These are phyloP conservation scores for Amblyjoppa fuscipennis DNA, from an alignment of 2,888 invertebrate genomes.

Conservation along the genomic window DNA sequence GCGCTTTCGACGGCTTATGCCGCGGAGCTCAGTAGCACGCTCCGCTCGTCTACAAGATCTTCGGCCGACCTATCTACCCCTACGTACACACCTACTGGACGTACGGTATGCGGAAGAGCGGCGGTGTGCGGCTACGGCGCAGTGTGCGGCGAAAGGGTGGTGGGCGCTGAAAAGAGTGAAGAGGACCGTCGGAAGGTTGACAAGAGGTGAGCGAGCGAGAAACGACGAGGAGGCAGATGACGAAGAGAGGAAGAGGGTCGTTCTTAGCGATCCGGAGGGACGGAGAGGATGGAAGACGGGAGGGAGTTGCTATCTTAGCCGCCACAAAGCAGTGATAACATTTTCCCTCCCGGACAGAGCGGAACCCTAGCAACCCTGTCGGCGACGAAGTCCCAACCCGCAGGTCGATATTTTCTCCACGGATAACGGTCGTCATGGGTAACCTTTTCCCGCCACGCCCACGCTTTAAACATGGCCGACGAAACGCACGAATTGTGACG, in stretches of 20 bases:
- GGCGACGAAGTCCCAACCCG: conserved; percentile 68
- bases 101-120: background rate
- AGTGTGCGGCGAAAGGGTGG: background rate
- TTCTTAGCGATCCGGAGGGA: conserved; percentile 5
- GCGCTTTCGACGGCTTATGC: conserved; percentile 35
- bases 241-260: background rate
- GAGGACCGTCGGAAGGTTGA: conserved; percentile 59
- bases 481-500: conserved; percentile 3
- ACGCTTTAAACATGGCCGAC: conserved; percentile 82
- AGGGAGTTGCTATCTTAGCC: conserved; percentile 84
- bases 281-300: conserved; percentile 54
- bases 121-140: too few relatives aligned
- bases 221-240: conserved; percentile 43
- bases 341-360: conserved; percentile 84
- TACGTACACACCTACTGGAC: background rate
- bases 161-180: conserved; percentile 60
- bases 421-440: conserved; percentile 72
- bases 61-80: conserved; percentile 28
- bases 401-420: conserved; percentile 71
- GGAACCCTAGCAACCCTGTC: conserved; percentile 83
- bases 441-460: conserved; percentile 80
- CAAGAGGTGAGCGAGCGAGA: conserved; percentile 32
- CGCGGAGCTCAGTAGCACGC: conserved; percentile 43
- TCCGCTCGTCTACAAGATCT: conserved; percentile 39
- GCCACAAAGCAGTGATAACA: conserved; percentile 85